Percentiles rank a stretch among this genome's conserved stretches.
Conservation (phyloP, 2,113 vertebrate species). For the Phocoena sinus region DNA sequence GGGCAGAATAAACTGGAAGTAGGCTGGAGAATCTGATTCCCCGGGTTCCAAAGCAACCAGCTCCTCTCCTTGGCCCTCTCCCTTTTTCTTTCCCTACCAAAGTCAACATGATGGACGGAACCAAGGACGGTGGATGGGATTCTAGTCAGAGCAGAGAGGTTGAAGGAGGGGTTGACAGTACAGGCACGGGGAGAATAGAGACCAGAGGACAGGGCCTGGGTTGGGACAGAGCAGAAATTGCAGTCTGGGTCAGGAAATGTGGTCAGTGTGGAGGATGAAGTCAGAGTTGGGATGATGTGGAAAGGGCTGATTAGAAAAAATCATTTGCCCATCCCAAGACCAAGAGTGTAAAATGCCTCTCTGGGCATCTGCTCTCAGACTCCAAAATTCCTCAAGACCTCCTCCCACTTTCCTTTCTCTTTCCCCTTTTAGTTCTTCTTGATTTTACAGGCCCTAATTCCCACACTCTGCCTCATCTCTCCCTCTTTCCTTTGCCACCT, state of each 20-base stretch:
- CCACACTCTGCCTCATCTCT: neutral
- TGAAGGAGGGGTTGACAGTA: neutral
- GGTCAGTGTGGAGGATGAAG: neutral
- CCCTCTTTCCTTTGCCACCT: neutral
- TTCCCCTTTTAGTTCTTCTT: neutral
- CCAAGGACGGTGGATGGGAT: neutral
- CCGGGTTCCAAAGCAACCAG: neutral
- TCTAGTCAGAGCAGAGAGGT: neutral
- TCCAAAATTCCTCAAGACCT: neutral
- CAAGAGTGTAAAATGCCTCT: neutral
- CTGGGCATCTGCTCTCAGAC: neutral
- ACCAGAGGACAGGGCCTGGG: neutral
- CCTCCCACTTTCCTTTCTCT: neutral
- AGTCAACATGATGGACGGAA: neutral
- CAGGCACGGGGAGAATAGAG: neutral
- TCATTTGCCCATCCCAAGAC: neutral
- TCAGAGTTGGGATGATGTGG: neutral
- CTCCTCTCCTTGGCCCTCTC: neutral
- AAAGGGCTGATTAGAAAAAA: neutral
- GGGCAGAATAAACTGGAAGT: neutral
- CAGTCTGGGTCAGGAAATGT: neutral
- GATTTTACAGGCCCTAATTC: neutral
- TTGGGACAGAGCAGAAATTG: neutral
- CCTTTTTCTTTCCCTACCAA: neutral
- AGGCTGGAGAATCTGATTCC: neutral